These are phyloP conservation scores for Erythrolamprus reginae DNA, from an alignment of 2,113 vertebrate species.

Conservation along the genomic window DNA sequence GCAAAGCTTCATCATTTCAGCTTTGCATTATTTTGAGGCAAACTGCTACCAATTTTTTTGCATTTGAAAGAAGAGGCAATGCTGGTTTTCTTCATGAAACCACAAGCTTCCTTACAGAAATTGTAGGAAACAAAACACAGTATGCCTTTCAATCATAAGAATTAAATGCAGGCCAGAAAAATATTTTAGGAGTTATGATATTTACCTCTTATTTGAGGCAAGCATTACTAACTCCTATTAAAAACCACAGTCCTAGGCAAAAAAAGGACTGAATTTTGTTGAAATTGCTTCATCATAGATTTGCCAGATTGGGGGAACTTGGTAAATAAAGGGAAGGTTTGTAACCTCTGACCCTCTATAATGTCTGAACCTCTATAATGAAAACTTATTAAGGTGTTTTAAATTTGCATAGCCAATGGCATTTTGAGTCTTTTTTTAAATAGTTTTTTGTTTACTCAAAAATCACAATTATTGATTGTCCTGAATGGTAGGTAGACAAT, in stretches of 20 bases:
- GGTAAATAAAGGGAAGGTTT: neutral
- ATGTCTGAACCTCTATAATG: neutral
- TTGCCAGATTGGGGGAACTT: neutral
- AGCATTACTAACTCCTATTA: neutral
- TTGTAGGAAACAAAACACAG: neutral
- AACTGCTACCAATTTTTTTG: neutral
- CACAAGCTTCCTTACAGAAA: neutral
- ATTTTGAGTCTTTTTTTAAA: neutral
- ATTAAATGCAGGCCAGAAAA: neutral
- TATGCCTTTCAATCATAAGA: neutral
- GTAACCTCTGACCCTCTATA: no score
- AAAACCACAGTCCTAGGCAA: neutral
- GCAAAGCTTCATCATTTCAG: constrained; percentile 2
- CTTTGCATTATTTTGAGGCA: neutral
- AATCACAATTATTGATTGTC: neutral
- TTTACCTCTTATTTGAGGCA: neutral
- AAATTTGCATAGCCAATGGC: neutral
- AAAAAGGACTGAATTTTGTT: neutral
- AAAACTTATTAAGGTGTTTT: neutral
- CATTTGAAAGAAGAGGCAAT: neutral
- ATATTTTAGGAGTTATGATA: neutral
- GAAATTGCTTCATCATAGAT: neutral
- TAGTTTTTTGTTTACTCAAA: neutral
- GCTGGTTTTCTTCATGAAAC: neutral
- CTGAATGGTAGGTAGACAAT: neutral